Evolutionary conservation across 2,113 vertebrate genomes (phyloP), one percentile per base, ranked within the genome.

Genomic region (Nanorana parkeri): DNA sequence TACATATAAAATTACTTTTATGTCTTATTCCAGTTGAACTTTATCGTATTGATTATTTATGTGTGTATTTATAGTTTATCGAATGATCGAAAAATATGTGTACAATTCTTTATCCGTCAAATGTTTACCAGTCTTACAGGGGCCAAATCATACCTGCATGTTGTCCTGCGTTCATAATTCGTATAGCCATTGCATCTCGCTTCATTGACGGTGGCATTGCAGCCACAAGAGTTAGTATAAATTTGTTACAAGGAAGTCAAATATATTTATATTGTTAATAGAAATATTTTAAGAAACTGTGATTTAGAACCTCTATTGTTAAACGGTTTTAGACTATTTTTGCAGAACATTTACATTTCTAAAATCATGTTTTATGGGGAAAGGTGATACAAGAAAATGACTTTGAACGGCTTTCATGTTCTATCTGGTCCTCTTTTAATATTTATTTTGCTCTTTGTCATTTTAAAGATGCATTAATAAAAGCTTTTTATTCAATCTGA

Each of bases 381-480:
- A 1, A 47, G 10, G 41, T 47, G 41, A 47, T 47, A 47, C 13
- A 47, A 47, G 41, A 47, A n/a, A 47, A 47, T 64, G 61, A 8
- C 26, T 65, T 17, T 65, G 11, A 23, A 29, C 5, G 24, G 28
- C 26, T 41, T 17, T 74, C 28, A 21, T 74, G 6, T 20, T 20
- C 26, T 74, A n/a, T 23, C 4, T 41, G 24, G 20, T 24, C 26
- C 72, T 41, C 28, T 75, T 16, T 36, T 58, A 58, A 73, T 21
- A 16, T 74, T 75, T 75, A 51, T 75, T 36, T 58, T n/a, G 19
- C 56, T 60, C 72, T 73, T 73, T 75, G 72, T 41, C 55, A 60
- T 75, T 77, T 51, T 77, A 64, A 36, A 20, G n/a, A 47, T 77
- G 63, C 74, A 28, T 47, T 64, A 77, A 77, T 77, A 77, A 77